These are phyloP conservation scores for Philotrypesis tridentata DNA, from an alignment of 1,140 invertebrate species.

Conservation along the genomic window DNA sequence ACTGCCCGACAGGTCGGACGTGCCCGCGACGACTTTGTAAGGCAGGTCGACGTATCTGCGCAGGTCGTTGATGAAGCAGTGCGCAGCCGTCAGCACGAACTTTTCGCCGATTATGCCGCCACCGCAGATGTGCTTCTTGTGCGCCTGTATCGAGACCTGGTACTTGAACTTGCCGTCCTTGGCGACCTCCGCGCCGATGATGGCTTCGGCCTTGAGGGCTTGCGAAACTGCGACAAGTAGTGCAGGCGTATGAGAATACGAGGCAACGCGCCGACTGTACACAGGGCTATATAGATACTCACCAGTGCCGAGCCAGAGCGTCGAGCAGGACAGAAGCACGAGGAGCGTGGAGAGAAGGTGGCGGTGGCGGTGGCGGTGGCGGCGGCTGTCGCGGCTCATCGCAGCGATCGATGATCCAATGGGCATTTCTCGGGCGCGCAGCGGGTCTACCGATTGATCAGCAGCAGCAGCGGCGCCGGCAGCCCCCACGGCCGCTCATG, in stretches of 20 bases:
- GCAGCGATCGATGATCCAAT: too few species aligned
- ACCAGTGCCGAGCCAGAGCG: not conserved
- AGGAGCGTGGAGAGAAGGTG: too few species aligned
- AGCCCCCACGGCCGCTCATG: too few species aligned
- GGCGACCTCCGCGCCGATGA: slow-evolving; percentile 35
- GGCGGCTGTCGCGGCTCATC: too few species aligned
- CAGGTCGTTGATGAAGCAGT: slow-evolving; percentile 62
- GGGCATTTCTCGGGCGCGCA: too few species aligned
- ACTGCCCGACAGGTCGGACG: not conserved
- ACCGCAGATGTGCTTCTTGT: slow-evolving; percentile 70
- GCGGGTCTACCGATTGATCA: too few species aligned
- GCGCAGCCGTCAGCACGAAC: slow-evolving; percentile 72
- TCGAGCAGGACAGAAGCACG: not conserved
- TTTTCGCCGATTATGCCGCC: slow-evolving; percentile 71
- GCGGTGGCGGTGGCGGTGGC: too few species aligned
- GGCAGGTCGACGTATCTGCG: not conserved
- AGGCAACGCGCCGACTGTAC: too few species aligned
- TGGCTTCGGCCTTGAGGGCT: not conserved
- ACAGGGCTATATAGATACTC: not conserved
- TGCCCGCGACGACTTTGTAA: slow-evolving; percentile 4
- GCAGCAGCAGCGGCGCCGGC: too few species aligned
- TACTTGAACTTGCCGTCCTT: slow-evolving; percentile 59
- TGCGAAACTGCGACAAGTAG: not conserved
- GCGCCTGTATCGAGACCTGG: slow-evolving; percentile 57
- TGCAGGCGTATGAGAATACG: too few species aligned